These are phyloP conservation scores for Carettochelys insculpta DNA, from an alignment of 2,113 vertebrate species.

Conservation along the genomic window DNA sequence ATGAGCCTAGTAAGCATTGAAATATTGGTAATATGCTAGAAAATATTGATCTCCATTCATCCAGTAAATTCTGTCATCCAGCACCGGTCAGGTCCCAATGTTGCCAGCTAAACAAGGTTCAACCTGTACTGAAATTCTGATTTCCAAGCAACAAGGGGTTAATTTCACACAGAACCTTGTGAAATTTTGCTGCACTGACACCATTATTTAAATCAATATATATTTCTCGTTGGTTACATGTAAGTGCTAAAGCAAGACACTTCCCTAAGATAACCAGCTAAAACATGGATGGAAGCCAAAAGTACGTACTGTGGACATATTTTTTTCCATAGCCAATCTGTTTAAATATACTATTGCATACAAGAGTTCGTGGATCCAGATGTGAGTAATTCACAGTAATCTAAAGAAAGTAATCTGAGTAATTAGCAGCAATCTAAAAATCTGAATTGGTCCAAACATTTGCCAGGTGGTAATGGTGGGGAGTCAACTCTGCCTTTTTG, in stretches of 20 bases:
- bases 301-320: not conserved
- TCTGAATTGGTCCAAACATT: not conserved
- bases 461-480: not conserved
- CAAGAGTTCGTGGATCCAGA: not conserved
- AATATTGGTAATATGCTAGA: no score
- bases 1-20: no score
- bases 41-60: no score
- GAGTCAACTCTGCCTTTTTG: not conserved
- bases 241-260: not conserved
- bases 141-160: not conserved
- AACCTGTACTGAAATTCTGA: not conserved
- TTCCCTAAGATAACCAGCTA: not conserved
- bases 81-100: no score
- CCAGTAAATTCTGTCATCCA: no score
- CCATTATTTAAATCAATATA: constrained; percentile 19
- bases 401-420: no score
- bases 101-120: no score
- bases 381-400: not conserved
- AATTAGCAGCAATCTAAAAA: not conserved
- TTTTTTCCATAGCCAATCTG: not conserved
- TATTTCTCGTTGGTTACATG: not conserved
- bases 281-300: not conserved
- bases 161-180: not conserved
- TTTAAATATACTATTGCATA: not conserved
- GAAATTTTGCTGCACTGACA: not conserved